These are phyloP conservation scores for Calidris pygmaea DNA, from an alignment of 2,113 vertebrate species.

Conservation along the genomic window DNA sequence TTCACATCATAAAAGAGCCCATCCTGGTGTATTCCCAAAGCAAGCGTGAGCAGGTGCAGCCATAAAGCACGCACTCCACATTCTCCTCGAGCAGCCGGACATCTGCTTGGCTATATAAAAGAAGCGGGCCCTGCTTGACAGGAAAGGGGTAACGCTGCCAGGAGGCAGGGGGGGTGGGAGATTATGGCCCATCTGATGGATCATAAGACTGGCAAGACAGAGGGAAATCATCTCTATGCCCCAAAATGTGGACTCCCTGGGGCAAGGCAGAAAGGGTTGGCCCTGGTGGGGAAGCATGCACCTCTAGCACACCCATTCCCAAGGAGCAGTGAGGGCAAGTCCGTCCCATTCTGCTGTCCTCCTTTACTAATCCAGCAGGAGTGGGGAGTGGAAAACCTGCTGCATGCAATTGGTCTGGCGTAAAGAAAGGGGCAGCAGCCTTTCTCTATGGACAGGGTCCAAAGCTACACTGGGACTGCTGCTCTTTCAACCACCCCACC, in stretches of 20 bases:
- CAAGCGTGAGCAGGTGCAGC: constrained; percentile 42
- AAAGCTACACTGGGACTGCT: background rate
- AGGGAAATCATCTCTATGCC: background rate
- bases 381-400: background rate
- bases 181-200: background rate
- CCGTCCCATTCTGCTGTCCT: background rate
- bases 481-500: background rate
- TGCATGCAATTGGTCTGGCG: background rate
- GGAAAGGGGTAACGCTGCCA: constrained; percentile 19
- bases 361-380: background rate
- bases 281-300: background rate
- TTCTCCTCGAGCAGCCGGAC: constrained; percentile 5
- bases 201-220: background rate
- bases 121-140: constrained; percentile 14
- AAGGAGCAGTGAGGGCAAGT: background rate
- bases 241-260: background rate
- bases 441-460: background rate
- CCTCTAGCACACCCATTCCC: background rate
- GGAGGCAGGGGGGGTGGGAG: background rate
- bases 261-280: background rate
- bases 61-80: background rate
- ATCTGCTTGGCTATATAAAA: constrained; percentile 55
- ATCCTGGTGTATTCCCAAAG: constrained; percentile 26
- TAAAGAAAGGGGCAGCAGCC: background rate
- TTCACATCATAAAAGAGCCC: background rate